Evolutionary conservation across 2,888 invertebrate species (phyloP), one percentile per base, ranked within the genome.

Genomic region (Drosophila nr. fundita): DNA sequence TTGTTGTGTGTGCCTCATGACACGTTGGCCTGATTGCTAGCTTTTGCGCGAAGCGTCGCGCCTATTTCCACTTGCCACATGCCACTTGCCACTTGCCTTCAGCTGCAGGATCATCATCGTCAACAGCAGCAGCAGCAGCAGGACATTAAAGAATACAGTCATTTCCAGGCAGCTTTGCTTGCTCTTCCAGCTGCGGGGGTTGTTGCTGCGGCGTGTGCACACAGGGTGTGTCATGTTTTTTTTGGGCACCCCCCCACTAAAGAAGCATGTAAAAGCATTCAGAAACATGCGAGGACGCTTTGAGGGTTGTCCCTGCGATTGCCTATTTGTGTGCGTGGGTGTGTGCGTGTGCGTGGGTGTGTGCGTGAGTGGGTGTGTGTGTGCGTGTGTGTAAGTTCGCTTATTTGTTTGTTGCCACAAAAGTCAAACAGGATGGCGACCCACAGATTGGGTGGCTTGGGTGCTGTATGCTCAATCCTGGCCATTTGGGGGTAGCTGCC

Each of bases 1-100:
- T 55, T 68, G 50, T 38, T 34, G 65, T 61, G 76, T 72, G 60
- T 80, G 67, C 54, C 67, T 45, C 67, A 66, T 73, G 79, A 79
- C 87, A 87, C 89, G 84, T 73, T 87, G 89, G 84, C 86, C 86
- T 87, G 84, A 77, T 86, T 87, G 54, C 38, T 38, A 36, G 49
- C 40, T 73, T 73, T 65, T 55, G 32, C 59, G 64, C 69, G 66
- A 52, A 34, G 49, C 64, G 83, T 66, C 73, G 80, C 83, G 76
- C 83, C 86, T 82, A 42, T 75, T 76, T 71, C 75, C 78, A 81
- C 78, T 81, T 75, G 89, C 70, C 68, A 38, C 50, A 18, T 54
- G 54, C 54, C 54, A 38, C 54, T 38, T 54, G 54, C 38, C 54
- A 38, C 38, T 38, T 65, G 54, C 67, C 58, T 38, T 36, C 42